Conservation (phyloP, 2,113 vertebrate genomes). For the Bubalus kerabau region DNA sequence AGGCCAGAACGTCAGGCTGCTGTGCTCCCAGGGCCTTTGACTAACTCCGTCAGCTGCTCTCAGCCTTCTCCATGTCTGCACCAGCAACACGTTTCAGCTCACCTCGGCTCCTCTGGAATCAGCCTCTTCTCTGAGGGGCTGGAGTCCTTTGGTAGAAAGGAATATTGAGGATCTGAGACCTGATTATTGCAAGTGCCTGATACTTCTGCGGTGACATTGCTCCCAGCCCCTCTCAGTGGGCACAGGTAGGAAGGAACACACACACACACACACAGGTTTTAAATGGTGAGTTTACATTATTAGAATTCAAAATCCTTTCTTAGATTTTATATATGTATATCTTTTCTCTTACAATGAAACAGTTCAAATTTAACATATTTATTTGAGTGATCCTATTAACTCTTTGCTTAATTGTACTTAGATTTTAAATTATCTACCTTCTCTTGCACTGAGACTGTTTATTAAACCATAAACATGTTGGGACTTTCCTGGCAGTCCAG, state of each 20-base stretch:
- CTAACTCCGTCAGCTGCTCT: too few species aligned
- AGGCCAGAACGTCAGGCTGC: background rate
- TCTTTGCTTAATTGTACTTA: background rate
- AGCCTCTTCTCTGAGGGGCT: background rate
- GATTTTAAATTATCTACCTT: background rate
- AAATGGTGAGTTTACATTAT: background rate
- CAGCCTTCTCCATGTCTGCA: background rate
- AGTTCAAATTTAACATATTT: background rate
- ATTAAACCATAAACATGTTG: background rate
- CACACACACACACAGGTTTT: background rate
- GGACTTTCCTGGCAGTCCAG: background rate
- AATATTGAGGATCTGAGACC: background rate
- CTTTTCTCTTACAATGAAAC: background rate
- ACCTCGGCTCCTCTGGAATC: background rate
- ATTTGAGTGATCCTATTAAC: background rate
- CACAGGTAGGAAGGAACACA: background rate
- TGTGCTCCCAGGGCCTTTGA: background rate
- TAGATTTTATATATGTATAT: background rate
- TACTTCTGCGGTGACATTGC: background rate
- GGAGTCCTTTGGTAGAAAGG: background rate
- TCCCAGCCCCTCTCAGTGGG: background rate
- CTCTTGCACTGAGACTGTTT: background rate
- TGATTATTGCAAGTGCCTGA: too few species aligned
- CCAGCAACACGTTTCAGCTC: background rate
- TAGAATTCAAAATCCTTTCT: background rate